phyloP scores from a whole-genome alignment of 1,140 invertebrate genomes.

The Gryon sp. region DNA sequence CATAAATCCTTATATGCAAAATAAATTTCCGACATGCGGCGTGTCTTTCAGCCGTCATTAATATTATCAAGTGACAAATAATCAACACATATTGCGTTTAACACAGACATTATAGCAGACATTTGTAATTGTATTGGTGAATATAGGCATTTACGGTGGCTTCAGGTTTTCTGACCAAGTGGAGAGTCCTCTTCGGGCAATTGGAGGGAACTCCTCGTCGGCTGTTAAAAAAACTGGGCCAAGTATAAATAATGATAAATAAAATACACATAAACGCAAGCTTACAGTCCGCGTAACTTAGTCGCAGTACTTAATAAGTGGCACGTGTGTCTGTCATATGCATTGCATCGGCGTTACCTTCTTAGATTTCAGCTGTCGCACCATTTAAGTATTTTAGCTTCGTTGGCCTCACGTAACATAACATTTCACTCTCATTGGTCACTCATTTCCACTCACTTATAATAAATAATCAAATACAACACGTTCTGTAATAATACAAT shows the following conservation, averaged over 20 bases:
- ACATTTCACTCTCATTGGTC: constrained; percentile 68
- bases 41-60: constrained; percentile 7
- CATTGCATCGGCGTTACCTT: constrained; percentile 32
- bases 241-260: constrained; percentile 68
- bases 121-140: neutral
- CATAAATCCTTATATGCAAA: constrained; percentile 45
- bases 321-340: constrained; percentile 50
- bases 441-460: constrained; percentile 68
- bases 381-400: constrained; percentile 63
- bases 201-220: constrained; percentile 38
- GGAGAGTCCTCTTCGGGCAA: too few species aligned
- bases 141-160: too few species aligned
- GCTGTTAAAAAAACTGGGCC: constrained; percentile 64
- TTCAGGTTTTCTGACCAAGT: too few species aligned
- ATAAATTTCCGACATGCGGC: constrained; percentile 35
- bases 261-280: constrained; percentile 46
- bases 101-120: constrained; percentile 16
- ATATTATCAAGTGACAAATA: constrained; percentile 17
- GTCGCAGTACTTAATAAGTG: constrained; percentile 38
- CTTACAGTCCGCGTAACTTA: constrained; percentile 32
- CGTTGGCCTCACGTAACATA: constrained; percentile 35
- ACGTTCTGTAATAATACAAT: too few species aligned
- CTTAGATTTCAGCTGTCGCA: constrained; percentile 65
- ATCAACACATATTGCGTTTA: constrained; percentile 7
- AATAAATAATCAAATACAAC: too few species aligned